Base-by-base conservation (phyloP, 2,888 invertebrate species). In the Hypercompe scribonia region DNA sequence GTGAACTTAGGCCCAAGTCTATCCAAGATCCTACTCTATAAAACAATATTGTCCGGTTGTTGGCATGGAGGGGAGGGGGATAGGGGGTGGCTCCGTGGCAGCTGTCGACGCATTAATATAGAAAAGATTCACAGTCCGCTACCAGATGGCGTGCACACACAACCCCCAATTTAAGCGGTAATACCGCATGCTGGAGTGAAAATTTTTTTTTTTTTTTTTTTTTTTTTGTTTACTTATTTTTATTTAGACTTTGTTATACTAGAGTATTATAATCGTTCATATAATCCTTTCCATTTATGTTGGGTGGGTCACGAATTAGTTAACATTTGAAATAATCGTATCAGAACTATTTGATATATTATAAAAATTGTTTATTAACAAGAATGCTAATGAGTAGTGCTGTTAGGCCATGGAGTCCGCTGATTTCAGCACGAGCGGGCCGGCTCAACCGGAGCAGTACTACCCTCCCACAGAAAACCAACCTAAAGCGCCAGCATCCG, bases 31-130 rank as follows among this genome's bases (percentile, higher is more conserved):
- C 7, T 61, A 34, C 18, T 58, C 34, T 65, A 69, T 67, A 66
- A 70, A 64, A 73, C 69, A 73, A 73, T 70, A 67, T 70, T 28
- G 34, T 61, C 24, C 24, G 31, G 34, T 46, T 28, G 61, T 31
- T 61, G 58, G 13, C n/a, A 66, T 4, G 13, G 39, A 5, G 31
- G 18, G 34, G 58, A 10, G 24, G 34, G n/a, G n/a, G 36, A 31
- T 31, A 58, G 33, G 36, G 42, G 70, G 18, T 34, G 72, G 72
- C 73, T 75, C 74, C 61, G 70, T 75, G 36, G 78, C 88, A 89
- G 82, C 84, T 88, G 90, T 77, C 81, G 77, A 79, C 82, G 84
- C 90, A 90, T 91, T 92, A 91, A 92, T 92, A 92, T 89, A 88
- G 89, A 90, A 91, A 91, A 90, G 90, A 90, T 91, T 84, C 81